Conservation (phyloP, 2,888 invertebrate species). For the Orchestes rusci region DNA sequence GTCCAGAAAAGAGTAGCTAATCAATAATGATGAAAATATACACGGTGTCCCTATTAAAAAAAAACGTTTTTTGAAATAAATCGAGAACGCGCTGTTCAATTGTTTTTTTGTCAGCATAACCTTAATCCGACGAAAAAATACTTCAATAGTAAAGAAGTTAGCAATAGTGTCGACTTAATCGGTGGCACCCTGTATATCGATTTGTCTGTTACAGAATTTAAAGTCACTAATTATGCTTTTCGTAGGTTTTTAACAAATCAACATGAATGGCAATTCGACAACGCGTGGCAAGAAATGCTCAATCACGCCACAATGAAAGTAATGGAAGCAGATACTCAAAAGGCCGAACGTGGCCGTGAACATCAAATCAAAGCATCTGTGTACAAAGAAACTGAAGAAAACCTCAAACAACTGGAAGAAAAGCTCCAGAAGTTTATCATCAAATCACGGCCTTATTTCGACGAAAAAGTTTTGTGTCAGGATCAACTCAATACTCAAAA, state of each 20-base stretch:
- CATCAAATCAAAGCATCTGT: constrained; percentile 76
- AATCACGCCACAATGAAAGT: constrained; percentile 94
- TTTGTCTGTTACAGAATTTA: no score
- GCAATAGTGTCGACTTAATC: no score
- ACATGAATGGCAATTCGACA: constrained; percentile 84
- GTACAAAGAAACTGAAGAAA: constrained; percentile 75
- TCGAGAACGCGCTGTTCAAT: no score
- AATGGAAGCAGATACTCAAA: constrained; percentile 88
- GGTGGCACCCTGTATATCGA: no score
- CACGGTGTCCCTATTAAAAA: no score
- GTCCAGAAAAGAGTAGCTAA: no score
- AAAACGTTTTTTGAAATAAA: no score
- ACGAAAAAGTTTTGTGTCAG: constrained; percentile 80
- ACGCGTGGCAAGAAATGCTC: constrained; percentile 95
- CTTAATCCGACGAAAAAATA: no score
- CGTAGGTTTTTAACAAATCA: constrained; percentile 66
- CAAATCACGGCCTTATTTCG: constrained; percentile 86
- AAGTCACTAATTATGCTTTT: no score
- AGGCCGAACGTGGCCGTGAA: constrained; percentile 80
- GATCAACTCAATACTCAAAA: constrained; percentile 81
- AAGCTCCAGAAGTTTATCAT: constrained; percentile 73
- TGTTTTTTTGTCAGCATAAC: no score
- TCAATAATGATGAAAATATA: no score
- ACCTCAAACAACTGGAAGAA: constrained; percentile 74
- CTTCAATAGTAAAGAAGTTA: no score